Percentiles rank a stretch among this genome's conserved stretches.
Conservation (phyloP, 2,797 vertebrate genomes). For the Kryptopterus vitreolus region DNA sequence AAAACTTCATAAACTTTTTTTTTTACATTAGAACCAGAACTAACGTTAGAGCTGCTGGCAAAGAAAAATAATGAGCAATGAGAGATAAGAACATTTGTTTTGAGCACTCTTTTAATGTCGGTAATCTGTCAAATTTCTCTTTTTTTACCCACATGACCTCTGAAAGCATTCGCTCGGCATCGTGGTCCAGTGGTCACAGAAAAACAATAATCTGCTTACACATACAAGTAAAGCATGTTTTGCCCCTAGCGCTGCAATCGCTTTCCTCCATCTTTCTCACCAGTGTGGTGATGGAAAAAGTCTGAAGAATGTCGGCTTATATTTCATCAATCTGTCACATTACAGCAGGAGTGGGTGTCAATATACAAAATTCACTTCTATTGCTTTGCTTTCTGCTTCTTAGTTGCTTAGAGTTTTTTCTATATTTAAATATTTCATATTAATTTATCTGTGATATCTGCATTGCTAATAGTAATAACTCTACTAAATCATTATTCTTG, state of each 20-base stretch:
- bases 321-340: neutral
- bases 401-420: neutral
- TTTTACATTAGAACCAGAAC: neutral
- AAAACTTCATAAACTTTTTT: no score
- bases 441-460: neutral
- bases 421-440: neutral
- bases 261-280: neutral
- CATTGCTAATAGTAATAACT: neutral
- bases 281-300: neutral
- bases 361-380: neutral
- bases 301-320: neutral
- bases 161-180: neutral
- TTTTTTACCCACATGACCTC: neutral
- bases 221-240: neutral
- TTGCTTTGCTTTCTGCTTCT: constrained; percentile 1
- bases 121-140: neutral
- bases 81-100: no score
- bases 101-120: neutral
- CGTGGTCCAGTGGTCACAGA: neutral
- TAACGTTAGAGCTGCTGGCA: neutral
- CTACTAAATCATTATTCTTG: neutral
- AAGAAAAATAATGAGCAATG: no score
- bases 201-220: neutral
- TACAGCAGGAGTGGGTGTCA: neutral
- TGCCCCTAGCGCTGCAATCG: neutral